Base-by-base conservation (phyloP, 2,888 invertebrate genomes). In the Caenorhabditis uteleia region DNA sequence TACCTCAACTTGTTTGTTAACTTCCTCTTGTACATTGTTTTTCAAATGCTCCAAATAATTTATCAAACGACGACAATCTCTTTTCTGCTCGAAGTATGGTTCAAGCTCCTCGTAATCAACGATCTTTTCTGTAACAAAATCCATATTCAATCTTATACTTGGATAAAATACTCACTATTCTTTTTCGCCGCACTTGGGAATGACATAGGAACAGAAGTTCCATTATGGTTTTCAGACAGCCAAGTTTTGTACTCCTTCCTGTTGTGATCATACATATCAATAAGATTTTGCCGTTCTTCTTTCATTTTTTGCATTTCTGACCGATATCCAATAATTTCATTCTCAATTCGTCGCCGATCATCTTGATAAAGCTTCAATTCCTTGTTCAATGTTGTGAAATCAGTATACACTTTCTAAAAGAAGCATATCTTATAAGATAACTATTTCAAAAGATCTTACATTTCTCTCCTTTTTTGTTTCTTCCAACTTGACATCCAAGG, bases 1-100 rank as follows among this genome's bases (percentile, higher is more conserved):
- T n/a, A n/a, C 10, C 14, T 21, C 23, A 23, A 23, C 18, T 27
- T 12, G 8, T 2, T 14, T 7, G 14, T 14, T 40, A 8, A 6
- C 62, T 1, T 62, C 62, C 2, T 33, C 16, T 39, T 54, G 42
- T 40, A 45, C 27, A n/a, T 38, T 39, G 3, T 40, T 36, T 18
- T 58, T 48, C 10, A 70, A 51, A 6, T 56, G 29, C 44, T 74
- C 68, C 51, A 78, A 53, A 42, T 78, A 77, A 16, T 56, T 53
- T 7, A 78, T 64, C 20, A 78, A 60, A 12, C 75, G 67, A 8
- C 58, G 50, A 51, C 77, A 78, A 40, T 69, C 70, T 23, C 70
- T 45, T 43, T 78, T 78, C 47, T 77, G 72, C 43, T 78, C 77
- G 45, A 58, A 72, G 46, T 76, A 78, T 23, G 77, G 78, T 51